Conservation (phyloP, 1,140 invertebrate species). For the Mizuhopecten yessoensis region DNA sequence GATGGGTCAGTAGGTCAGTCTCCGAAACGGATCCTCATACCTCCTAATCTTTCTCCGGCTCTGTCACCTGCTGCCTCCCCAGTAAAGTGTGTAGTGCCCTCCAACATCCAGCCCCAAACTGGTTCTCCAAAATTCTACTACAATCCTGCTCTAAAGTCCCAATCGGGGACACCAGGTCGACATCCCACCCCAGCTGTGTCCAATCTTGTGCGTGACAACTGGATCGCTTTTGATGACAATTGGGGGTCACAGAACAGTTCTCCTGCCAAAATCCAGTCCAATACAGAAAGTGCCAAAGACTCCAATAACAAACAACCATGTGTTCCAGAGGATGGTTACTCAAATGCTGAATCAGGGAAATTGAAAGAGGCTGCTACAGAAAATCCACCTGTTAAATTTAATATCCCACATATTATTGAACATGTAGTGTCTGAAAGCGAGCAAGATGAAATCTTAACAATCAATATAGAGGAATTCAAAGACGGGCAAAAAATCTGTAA, state of each 20-base stretch:
- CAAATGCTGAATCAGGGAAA: constrained; percentile 13
- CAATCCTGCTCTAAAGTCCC: neutral
- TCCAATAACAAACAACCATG: neutral
- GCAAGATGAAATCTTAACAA: constrained; percentile 71
- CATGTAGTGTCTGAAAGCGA: constrained; percentile 41
- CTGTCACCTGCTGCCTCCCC: constrained; percentile 65
- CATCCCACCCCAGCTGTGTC: constrained; percentile 9
- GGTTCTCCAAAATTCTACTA: constrained; percentile 10
- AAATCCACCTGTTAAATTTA: neutral
- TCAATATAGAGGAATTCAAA: constrained; percentile 65
- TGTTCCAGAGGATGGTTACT: neutral
- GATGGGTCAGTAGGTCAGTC: constrained; percentile 71
- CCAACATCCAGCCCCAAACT: neutral
- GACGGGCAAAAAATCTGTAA: constrained; percentile 62
- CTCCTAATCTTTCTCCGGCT: constrained; percentile 76
- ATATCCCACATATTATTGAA: neutral
- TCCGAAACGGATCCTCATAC: constrained; percentile 77
- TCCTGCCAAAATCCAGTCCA: neutral
- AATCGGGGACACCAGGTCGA: constrained; percentile 4
- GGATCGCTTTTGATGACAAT: constrained; percentile 29
- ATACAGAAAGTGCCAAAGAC: constrained; percentile 21
- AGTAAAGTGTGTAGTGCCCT: constrained; percentile 26
- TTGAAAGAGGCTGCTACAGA: neutral
- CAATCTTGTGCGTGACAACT: neutral
- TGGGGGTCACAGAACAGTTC: neutral